phyloP scores from a whole-genome alignment of 1,140 invertebrate species.

The Antheraea mylitta region DNA sequence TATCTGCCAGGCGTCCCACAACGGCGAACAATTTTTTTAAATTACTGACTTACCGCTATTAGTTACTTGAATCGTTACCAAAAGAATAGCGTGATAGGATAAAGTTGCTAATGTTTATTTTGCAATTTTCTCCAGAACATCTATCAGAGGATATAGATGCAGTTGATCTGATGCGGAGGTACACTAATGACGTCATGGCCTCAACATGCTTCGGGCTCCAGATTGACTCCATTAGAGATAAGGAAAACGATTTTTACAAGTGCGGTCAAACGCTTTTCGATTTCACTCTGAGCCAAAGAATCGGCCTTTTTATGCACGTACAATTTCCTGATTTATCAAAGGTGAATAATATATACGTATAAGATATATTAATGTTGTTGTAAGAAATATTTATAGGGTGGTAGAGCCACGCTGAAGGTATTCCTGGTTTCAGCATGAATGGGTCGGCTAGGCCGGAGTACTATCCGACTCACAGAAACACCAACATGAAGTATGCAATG shows the following conservation, averaged over 20 bases:
- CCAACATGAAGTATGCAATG: too few species aligned
- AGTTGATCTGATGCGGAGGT: constrained; percentile 57
- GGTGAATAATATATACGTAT: constrained; percentile 31
- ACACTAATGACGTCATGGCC: constrained; percentile 81
- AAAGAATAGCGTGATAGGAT: too few species aligned
- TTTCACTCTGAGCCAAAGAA: constrained; percentile 30
- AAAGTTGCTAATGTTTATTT: not conserved
- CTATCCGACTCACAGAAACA: too few species aligned
- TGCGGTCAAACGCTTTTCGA: constrained; percentile 62
- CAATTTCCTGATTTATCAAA: constrained; percentile 31
- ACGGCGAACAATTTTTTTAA: too few species aligned
- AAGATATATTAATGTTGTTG: too few species aligned
- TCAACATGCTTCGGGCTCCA: constrained; percentile 80
- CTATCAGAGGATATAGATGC: constrained; percentile 40
- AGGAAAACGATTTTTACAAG: constrained; percentile 76
- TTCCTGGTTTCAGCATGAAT: too few species aligned
- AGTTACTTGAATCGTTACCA: too few species aligned
- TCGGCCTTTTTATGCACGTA: constrained; percentile 16
- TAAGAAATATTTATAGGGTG: too few species aligned
- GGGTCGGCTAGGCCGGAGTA: too few species aligned
- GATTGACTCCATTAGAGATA: constrained; percentile 77
- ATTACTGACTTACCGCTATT: too few species aligned
- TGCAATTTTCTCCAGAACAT: constrained; percentile 23
- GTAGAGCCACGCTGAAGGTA: too few species aligned
- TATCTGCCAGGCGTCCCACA: too few species aligned